Base-by-base conservation (phyloP, 2,113 vertebrate species). In the Telmatochromis sp. region DNA sequence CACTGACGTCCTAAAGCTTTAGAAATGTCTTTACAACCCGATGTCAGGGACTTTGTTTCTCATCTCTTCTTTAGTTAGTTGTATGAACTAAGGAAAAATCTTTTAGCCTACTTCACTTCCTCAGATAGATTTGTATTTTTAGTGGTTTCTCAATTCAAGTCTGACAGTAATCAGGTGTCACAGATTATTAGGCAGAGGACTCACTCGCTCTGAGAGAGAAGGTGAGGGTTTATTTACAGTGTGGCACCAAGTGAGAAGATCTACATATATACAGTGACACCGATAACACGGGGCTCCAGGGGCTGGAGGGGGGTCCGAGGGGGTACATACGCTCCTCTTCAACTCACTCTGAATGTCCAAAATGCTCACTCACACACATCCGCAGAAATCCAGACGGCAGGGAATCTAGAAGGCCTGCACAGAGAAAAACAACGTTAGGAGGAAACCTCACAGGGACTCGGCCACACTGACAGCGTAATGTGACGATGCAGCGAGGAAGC, bases 281-380 rank as follows among this genome's bases (percentile, higher is more conserved):
- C 4, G 53, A 23, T 26, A 55, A 55, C 54, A 26, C 21, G 21
- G 21, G 21, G 6, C 21, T 26, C 12, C 21, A 14, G 53, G n/a
- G 53, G n/a, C 10, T 54, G 53, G 0, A 3, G n/a, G 11, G 21
- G 53, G 4, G 21, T 5, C 21, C 1, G 2, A 55, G 9, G 51
- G 19, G 6, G 21, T 55, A 13, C 53, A 55, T 13, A 13, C 11
- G 11, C 21, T 7, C 54, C 54, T 55, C 21, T 5, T 55, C 54
- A 55, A 26, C 4, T 55, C 21, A 3, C 21, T 26, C 11, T 55
- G 54, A 58, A 28, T 58, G 55, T 58, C 55, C 55, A 58, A 53
- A 53, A 53, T 10, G 7, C 55, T 57, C 55, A 57, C 55, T 28
- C 55, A 57, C 55, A 57, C 55, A 58, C 55, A 57, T 58, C 23